Evolutionary conservation across 2,797 vertebrate genomes (phyloP), one percentile per base, ranked within the genome.

Genomic region (Sparidentex hasta): DNA sequence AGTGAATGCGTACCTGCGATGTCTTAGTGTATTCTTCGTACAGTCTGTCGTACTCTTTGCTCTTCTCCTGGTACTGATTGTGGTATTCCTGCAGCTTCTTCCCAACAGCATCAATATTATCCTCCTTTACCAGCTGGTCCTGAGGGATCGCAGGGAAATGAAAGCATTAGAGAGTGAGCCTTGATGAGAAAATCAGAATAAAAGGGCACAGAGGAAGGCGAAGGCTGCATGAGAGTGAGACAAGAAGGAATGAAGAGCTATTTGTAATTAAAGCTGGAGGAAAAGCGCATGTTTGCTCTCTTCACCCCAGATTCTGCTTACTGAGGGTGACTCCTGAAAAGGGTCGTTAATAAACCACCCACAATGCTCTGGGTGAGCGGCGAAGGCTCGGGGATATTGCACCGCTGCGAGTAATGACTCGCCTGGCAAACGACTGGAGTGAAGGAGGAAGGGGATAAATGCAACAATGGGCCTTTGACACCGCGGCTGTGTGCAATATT

Each of bases 41-140:
- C n/a, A 99, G 90, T 65, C 95, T 78, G 91, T 99, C 98, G 2
- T 98, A 99, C 67, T 99, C 98, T 92, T 96, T 97, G 92, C 97
- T 99, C 93, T 98, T 98, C 85, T 99, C 97, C 93, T 99, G 98
- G 93, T 97, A 98, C 83, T 98, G 97, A 88, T 93, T 95, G 83
- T 99, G 97, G 86, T 97, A 98, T 84, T 99, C 98, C 90, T 98
- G 97, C 74, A 99, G 96, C 87, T 98, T 98, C 94, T 97, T 98
- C 62, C 97, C 98, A 29, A 98, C 98, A 11, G 97, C 97, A 55
- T 99, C 97, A 48, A 98, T 97, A 76, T 96, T 98, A 87, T 99
- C 97, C 95, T 99, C 98, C 95, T 99, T 98, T 64, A 99, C 97
- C 93, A 98, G 92, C 88, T 98, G 97, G 94, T 99, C 97, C 98